Evolutionary conservation across 2,113 vertebrate species (phyloP), one percentile per base, ranked within the genome.

Genomic region (Oxygymnocypris stewartii): DNA sequence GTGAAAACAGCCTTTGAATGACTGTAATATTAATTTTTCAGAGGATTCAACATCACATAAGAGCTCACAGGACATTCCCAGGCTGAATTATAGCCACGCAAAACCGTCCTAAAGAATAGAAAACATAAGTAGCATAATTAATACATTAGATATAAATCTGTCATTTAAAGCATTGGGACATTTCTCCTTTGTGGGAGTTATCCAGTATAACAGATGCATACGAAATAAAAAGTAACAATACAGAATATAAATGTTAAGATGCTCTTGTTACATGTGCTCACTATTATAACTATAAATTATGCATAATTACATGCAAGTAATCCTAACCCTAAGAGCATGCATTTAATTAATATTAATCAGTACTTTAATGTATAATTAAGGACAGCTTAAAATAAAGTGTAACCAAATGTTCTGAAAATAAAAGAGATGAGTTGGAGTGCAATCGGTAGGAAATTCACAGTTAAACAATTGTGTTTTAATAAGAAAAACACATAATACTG

Each of bases 1-100:
- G 28, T 79, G 18, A 79, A 78, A 78, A 54, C 77, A 57, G 28
- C 25, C 14, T 78, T 54, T 35, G 2, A 78, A 78, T 54, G 14
- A 18, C 16, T 54, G 47, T 49, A 49, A 49, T 4, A 54, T 18
- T 18, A 6, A 61, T 75, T 75, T 75, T 42, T 47, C 10, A 74
- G 73, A 40, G 1, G 40, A 75, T 51, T 51, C 49, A 51, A 16
- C 14, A 4, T 75, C 28, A 75, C 37, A 44, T 13, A 28, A 23
- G 28, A 6, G 49, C 10, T 54, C 76, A 54, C 49, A 35, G 54
- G 49, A 78, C 25, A 11, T n/a, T 18, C n/a, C 28, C 35, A 28
- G 9, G 1, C 25, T 28, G 74, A 49, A 25, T 77, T 77, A 28
- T 31, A 28, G 4, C 12, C 28, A 79, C 18, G 5, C 3, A 40